Conservation (phyloP, 2,797 vertebrate species). For the Allobates femoralis region DNA sequence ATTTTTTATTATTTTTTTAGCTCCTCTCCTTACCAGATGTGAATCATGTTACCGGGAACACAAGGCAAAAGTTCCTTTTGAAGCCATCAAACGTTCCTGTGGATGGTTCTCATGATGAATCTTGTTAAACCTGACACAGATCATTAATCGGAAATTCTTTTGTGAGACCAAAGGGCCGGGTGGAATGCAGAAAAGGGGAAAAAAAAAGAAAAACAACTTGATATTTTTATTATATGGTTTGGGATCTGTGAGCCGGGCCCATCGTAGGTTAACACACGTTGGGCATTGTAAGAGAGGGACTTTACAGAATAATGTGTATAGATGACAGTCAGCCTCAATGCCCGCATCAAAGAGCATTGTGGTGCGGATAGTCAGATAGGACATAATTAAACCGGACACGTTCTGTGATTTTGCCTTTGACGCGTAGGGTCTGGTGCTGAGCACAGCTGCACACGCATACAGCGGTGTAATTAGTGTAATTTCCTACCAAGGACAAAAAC, state of each 20-base stretch:
- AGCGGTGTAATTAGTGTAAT: neutral
- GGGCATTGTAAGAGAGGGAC: conserved; percentile 8
- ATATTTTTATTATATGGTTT: conserved; percentile 19
- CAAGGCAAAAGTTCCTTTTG: conserved; percentile 40
- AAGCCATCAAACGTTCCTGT: neutral
- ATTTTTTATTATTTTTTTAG: neutral
- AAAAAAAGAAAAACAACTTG: conserved; percentile 12
- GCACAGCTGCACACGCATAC: neutral
- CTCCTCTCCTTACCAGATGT: neutral
- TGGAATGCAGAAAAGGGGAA: conserved; percentile 6
- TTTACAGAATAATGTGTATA: neutral
- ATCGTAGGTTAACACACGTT: neutral
- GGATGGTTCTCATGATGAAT: conserved; percentile 22
- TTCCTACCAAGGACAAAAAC: neutral
- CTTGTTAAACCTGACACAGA: conserved; percentile 45
- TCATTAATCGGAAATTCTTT: conserved; percentile 26
- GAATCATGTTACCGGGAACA: conserved; percentile 6
- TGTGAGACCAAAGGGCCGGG: conserved; percentile 22
- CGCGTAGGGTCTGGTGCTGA: neutral
- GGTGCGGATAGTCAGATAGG: neutral
- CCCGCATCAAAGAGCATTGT: neutral
- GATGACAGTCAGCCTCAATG: neutral
- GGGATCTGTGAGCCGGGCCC: neutral
- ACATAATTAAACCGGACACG: neutral
- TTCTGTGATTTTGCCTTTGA: neutral